A percentile compares a stretch with the other conserved stretches of the same genome.
Conservation (phyloP, 2,888 invertebrate genomes). For the Thera obeliscata region DNA sequence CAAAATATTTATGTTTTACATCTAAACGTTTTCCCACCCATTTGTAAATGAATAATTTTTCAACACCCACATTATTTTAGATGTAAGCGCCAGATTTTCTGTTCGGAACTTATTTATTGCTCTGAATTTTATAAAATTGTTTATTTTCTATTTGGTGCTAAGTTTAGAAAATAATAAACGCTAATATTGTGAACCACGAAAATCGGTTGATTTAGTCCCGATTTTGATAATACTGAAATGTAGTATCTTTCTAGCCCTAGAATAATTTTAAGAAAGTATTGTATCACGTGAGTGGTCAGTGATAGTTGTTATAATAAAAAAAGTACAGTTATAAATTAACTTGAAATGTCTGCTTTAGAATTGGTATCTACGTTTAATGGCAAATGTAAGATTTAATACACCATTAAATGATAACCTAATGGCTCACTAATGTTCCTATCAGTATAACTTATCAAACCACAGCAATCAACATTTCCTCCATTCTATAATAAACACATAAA, state of each 20-base stretch:
- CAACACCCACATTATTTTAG: conserved; percentile 23
- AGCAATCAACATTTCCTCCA: conserved; percentile 16
- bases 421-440: conserved; percentile 21
- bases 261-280: too few relatives aligned
- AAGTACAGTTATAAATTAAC: background rate
- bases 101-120: conserved; percentile 23
- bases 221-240: background rate
- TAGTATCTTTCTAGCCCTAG: too few relatives aligned
- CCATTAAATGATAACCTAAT: conserved; percentile 17
- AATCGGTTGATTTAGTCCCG: background rate
- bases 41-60: conserved; percentile 24
- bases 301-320: too few relatives aligned
- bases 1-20: conserved; percentile 11
- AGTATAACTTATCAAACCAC: conserved; percentile 15
- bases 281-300: too few relatives aligned
- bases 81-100: conserved; percentile 27
- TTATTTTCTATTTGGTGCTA: conserved; percentile 3
- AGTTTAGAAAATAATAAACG: background rate
- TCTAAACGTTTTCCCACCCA: conserved; percentile 6
- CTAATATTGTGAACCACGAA: background rate
- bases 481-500: conserved; percentile 8
- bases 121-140: conserved; percentile 23
- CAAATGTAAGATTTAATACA: conserved; percentile 13
- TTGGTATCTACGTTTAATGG: background rate
- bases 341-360: background rate